A percentile compares a stretch with the other conserved stretches of the same genome.
Conservation (phyloP, 2,888 invertebrate species). For the Psylliodes chrysocephalus region DNA sequence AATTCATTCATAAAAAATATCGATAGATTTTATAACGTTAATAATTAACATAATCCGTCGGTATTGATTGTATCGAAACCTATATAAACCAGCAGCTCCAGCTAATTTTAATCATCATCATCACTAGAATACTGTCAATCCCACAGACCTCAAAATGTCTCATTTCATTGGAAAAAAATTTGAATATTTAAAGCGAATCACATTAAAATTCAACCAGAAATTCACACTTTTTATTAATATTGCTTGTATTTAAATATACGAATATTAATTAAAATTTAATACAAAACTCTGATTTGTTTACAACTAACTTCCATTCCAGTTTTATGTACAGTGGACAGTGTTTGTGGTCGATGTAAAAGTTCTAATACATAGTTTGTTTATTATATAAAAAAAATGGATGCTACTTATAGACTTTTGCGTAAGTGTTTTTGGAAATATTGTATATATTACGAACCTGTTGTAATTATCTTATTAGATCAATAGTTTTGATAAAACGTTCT, state of each 20-base stretch:
- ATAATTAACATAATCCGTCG: too few species aligned
- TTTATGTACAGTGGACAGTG: not conserved
- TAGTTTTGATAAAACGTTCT: too few species aligned
- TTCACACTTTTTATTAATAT: not conserved
- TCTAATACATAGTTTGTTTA: not conserved
- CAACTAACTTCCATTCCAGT: not conserved
- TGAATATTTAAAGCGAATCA: not conserved
- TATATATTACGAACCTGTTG: too few species aligned
- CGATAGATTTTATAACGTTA: too few species aligned
- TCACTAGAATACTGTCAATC: too few species aligned
- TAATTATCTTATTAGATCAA: not conserved
- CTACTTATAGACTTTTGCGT: slow-evolving; percentile 27
- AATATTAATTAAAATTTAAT: not conserved
- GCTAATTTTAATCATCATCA: too few species aligned
- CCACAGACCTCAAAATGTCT: not conserved
- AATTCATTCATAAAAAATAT: too few species aligned
- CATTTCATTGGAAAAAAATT: not conserved
- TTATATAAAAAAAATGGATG: slow-evolving; percentile 20
- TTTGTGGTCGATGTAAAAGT: too few species aligned
- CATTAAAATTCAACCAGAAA: not conserved
- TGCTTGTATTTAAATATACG: not conserved
- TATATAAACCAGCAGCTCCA: too few species aligned
- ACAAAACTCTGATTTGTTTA: not conserved
- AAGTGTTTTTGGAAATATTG: slow-evolving; percentile 27
- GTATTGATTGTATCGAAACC: too few species aligned